phyloP scores from a whole-genome alignment of 1,140 invertebrate genomes.

The Drosophila parabipectinata region DNA sequence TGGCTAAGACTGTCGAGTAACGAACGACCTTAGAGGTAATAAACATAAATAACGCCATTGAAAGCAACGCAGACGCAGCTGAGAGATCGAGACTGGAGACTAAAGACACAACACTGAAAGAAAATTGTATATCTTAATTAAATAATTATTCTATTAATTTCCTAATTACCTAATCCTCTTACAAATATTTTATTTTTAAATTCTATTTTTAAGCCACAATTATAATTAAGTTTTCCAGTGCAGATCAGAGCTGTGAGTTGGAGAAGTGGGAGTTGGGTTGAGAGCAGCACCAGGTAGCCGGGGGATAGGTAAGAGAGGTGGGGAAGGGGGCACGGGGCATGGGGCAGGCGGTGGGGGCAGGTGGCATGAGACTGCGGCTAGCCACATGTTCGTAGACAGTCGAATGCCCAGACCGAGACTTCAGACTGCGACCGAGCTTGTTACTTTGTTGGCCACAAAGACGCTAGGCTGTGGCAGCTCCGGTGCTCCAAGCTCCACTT shows the following conservation, averaged over 20 bases:
- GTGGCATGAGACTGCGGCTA: constrained; percentile 37
- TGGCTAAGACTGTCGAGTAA: constrained; percentile 70
- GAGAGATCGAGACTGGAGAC: constrained; percentile 52
- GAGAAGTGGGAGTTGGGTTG: constrained; percentile 28
- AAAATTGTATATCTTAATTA: background rate
- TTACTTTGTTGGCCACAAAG: constrained; percentile 54
- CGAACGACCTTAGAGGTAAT: constrained; percentile 83
- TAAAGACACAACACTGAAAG: constrained; percentile 23
- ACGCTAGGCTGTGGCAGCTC: constrained; percentile 31
- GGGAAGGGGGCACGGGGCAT: constrained; percentile 18
- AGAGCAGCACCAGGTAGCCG: constrained; percentile 23
- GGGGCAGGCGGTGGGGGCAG: constrained; percentile 1
- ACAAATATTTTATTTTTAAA: background rate
- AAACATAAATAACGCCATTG: constrained; percentile 83
- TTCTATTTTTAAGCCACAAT: too few relatives aligned
- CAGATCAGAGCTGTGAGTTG: constrained; percentile 15
- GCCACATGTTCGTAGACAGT: constrained; percentile 32
- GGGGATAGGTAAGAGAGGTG: background rate
- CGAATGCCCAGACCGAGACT: constrained; percentile 34
- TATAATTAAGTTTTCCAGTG: background rate
- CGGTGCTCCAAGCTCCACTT: constrained; percentile 3
- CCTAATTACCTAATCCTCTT: too few relatives aligned
- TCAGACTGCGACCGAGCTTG: constrained; percentile 34
- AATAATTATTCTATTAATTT: background rate
- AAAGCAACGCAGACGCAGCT: constrained; percentile 73